Base-by-base conservation (phyloP, 1,140 invertebrate species). In the Stegodyphus mimosarum region DNA sequence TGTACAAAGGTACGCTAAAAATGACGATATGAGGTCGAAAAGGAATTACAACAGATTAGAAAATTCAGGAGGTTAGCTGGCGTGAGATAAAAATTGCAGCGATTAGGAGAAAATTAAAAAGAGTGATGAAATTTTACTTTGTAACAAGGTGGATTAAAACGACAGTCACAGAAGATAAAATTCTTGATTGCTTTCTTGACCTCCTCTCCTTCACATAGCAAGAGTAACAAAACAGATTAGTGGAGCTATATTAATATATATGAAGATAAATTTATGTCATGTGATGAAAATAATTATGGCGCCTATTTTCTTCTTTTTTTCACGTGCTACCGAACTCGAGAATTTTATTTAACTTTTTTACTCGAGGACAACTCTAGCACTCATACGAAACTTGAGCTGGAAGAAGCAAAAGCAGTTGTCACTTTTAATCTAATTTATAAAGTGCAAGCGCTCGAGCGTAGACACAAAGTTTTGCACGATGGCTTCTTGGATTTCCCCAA, bases 401-500 rank as follows among this genome's bases (percentile, higher is more conserved):
- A 75, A 76, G 69, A 75, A 74, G 64, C 50, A 55, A 76, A 75
- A 84, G 69, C 81, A 75, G 72, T 84, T 84, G 81, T 84, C 81
- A 84, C 71, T 84, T 84, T 84, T 84, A 84, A 84, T 84, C 81
- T 75, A 84, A 84, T 84, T 75, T 75, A 83, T 75, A 75, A 84
- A 84, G 73, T 76, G 73, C 81, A 84, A 76, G 81, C 81, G 81
- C 64, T 84, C 81, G 69, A 69, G 81, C 81, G 73, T 75, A 76
- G 81, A 75, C 73, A 69, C 73, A 70, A 84, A 84, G 81, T 84
- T 84, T 84, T 84, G 73, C 63, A 84, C 81, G 81, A 60, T 48
- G 81, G 81, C 72, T 75, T 76, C 73, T 84, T 55, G 64, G 81
- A 84, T 84, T 84, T 84, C 81, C 80, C 72, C 81, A 76, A 75